A percentile compares a stretch with the other conserved stretches of the same genome.
phyloP scores from a whole-genome alignment of 2,113 vertebrate species.

The Macaca nemestrina region DNA sequence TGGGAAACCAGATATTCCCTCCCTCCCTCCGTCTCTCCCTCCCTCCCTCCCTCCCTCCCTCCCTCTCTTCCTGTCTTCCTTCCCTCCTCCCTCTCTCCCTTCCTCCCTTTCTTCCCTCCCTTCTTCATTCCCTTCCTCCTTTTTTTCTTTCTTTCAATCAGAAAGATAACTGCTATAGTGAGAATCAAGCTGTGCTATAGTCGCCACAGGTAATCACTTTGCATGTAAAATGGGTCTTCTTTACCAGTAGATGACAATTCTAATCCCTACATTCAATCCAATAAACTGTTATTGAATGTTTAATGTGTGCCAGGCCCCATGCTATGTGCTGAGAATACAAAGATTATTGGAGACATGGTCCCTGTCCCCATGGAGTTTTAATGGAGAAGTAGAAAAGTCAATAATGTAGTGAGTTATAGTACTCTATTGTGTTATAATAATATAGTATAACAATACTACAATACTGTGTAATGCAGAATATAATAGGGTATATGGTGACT shows the following conservation, averaged over 20 bases:
- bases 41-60: background rate
- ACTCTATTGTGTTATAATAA: background rate
- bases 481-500: background rate
- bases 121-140: background rate
- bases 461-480: background rate
- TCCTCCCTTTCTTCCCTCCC: background rate
- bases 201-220: background rate
- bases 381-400: conserved; percentile 18
- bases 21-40: background rate
- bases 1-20: background rate
- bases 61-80: background rate
- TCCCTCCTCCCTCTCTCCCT: background rate
- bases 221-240: background rate
- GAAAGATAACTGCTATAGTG: background rate
- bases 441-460: background rate
- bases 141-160: background rate
- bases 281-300: background rate
- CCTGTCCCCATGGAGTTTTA: background rate
- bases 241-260: background rate
- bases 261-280: background rate
- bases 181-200: background rate
- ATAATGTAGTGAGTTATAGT: background rate
- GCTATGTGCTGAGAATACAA: background rate
- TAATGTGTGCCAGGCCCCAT: background rate
- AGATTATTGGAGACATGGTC: background rate